Evolutionary conservation across 2,797 vertebrate species (phyloP), one percentile per base, ranked within the genome.

Genomic region (Ficedula albicollis): DNA sequence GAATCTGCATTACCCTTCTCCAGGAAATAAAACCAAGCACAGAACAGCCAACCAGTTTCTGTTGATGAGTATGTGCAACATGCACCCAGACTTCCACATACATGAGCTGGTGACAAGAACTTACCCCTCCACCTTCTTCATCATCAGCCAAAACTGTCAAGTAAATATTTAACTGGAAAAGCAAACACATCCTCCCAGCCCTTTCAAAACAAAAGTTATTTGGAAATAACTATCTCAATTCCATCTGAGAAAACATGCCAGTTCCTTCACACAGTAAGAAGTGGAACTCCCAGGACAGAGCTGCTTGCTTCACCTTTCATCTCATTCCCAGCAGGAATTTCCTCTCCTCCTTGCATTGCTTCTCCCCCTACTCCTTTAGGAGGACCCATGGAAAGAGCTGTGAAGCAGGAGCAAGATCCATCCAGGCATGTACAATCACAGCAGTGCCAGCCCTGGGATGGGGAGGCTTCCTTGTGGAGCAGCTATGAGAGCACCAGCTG

Each of bases 351-450:
- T 75, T 43, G n/a, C 44, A 63, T 10, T 62, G 44, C 36, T 90
- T 74, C 10, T 21, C 17, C 17, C 66, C 32, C 12, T 0, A 2
- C 7, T 25, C 15, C 6, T 2, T 75, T 41, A 64, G 13, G 62
- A 86, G 58, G 52, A 68, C 6, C 19, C 32, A 22, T 1, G 10
- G 43, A n/a, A 93, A 52, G 20, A 88, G 64, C 36, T 39, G 29
- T 14, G 63, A 82, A 70, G n/a, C 5, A 32, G 78, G 22, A 67
- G 54, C 43, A 67, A 59, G 69, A 14, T 27, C 15, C 29, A 29
- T 5, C 38, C 27, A 73, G 34, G n/a, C 51, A 58, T 0, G 0
- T 11, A 43, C 58, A 56, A 7, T 13, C 7, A 14, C 18, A 32
- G n/a, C 62, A 69, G 56, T 36, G 17, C 18, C 55, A 43, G 27